Evolutionary conservation across 2,888 invertebrate species (phyloP).

Genomic region (Drosophila prolongata): DNA sequence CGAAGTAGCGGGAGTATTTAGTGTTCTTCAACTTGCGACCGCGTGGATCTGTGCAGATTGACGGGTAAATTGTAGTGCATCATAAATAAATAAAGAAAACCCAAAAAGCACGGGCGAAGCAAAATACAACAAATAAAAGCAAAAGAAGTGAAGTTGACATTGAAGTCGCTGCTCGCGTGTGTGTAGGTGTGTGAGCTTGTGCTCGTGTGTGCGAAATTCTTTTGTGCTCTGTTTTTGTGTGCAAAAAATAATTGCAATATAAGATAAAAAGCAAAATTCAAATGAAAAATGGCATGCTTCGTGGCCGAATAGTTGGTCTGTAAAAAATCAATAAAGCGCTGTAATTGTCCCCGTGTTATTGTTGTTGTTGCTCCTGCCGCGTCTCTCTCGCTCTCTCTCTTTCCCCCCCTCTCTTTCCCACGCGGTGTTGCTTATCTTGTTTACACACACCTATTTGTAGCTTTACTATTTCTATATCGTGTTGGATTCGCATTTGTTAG

Average conservation of each 20-base stretch:
- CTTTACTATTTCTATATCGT: slow-evolving; percentile 36
- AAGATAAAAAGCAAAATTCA: slow-evolving; percentile 26
- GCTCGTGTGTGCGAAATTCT: slow-evolving; percentile 66
- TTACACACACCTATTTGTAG: slow-evolving; percentile 34
- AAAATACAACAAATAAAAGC: neutral
- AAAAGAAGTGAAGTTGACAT: slow-evolving; percentile 61
- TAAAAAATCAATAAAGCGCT: slow-evolving; percentile 69
- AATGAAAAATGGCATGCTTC: slow-evolving; percentile 41
- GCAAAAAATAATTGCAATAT: slow-evolving; percentile 48
- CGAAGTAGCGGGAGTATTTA: neutral
- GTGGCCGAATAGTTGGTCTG: slow-evolving; percentile 50
- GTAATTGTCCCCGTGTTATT: slow-evolving; percentile 47
- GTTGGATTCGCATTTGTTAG: slow-evolving; percentile 32
- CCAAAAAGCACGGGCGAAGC: neutral
- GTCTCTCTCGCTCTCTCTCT: slow-evolving; percentile 26
- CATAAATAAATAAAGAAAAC: neutral
- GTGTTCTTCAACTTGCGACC: slow-evolving; percentile 6
- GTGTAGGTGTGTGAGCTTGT: slow-evolving; percentile 25
- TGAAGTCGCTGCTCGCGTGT: slow-evolving; percentile 51
- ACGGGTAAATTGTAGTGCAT: slow-evolving; percentile 23
- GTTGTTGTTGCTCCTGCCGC: slow-evolving; percentile 32
- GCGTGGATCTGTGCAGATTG: slow-evolving; percentile 4
- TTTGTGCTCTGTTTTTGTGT: slow-evolving; percentile 54
- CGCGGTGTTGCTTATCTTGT: slow-evolving; percentile 42
- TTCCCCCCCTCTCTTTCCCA: slow-evolving; percentile 12